Base-by-base conservation (phyloP, 2,113 vertebrate species). In the Bos javanicus region DNA sequence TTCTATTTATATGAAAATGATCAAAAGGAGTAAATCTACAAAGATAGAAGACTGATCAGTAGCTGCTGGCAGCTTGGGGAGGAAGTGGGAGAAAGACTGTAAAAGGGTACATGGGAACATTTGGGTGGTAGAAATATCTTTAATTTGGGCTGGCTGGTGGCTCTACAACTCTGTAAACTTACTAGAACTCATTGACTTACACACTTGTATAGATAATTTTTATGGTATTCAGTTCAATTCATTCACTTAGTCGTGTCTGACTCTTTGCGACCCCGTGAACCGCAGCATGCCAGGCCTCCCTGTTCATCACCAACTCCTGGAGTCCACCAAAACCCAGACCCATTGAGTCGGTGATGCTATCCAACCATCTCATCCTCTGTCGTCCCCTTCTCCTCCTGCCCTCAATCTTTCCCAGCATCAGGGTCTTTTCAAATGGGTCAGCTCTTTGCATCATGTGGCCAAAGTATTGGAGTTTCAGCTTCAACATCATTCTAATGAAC, bases 231-330 rank as follows among this genome's bases (percentile, higher is more conserved):
- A 71, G n/a, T 23, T 71, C 64, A 71, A 2, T 71, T 71, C 64
- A 71, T 17, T 67, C 4, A 8, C n/a, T 71, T 4, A 71, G n/a
- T 71, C 19, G 0, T 12, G 19, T 36, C 9, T 10, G 9, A 71
- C 17, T 36, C 9, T 71, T 71, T 36, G 17, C 2, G 0, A 71
- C n/a, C n/a, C 9, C 64, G 5, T 71, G n/a, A 71, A 36, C 64
- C 0, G 0, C n/a, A 71, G 64, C n/a, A 23, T 0, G 0, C n/a
- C 64, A 36, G 64, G 64, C 19, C n/a, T 36, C 64, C n/a, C 9
- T 36, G n/a, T 36, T n/a, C n/a, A 71, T 71, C 64, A 23, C n/a
- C 17, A 11, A 36, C 64, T 71, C n/a, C n/a, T 9, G 17, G n/a
- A 71, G 17, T 36, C 17, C 9, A 71, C 19, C n/a, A 4, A 71